Base-by-base conservation (phyloP, 2,113 vertebrate genomes). In the Nycticorax nycticorax region DNA sequence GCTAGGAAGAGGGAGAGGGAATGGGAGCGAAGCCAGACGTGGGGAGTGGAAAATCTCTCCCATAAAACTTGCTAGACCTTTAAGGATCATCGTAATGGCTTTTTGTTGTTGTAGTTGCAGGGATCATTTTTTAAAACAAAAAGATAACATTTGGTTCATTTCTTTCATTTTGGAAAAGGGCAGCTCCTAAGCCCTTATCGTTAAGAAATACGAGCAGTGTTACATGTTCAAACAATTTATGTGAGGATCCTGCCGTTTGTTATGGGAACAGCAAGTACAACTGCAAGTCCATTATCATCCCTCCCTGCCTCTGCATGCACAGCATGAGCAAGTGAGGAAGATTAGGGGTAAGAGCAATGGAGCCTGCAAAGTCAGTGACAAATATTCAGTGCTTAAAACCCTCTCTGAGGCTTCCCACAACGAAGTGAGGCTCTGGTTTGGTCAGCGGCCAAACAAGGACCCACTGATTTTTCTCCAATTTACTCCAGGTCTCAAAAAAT, bases 71-170 rank as follows among this genome's bases (percentile, higher is more conserved):
- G 62, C 35, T 63, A 83, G 89, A 88, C 81, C 83, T 96, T 92
- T 88, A 87, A 55, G 32, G 71, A 93, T 78, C 55, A 60, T 73
- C 22, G 6, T 84, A 92, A 83, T 80, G 55, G 71, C 35, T 94
- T 96, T 94, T 95, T 92, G 85, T 92, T 96, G 93, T 88, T 62
- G 81, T 59, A 84, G 62, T 77, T 88, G 62, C 78, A 76, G 66
- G 76, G 63, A 89, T 89, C 85, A 87, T 95, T 95, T 95, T 96
- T 97, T 91, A 92, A 96, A 96, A 96, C 92, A 85, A 55, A 81
- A 57, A 93, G 88, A 92, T 77, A 92, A 81, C 43, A 32, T 77
- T 91, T 48, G 66, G 74, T 83, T 92, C 50, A 57, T 95, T 94
- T 84, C 88, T 96, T 97, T 92, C 83, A 71, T 96, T 96, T 94